phyloP scores from a whole-genome alignment of 2,113 vertebrate genomes.

The Archilochus colubris region DNA sequence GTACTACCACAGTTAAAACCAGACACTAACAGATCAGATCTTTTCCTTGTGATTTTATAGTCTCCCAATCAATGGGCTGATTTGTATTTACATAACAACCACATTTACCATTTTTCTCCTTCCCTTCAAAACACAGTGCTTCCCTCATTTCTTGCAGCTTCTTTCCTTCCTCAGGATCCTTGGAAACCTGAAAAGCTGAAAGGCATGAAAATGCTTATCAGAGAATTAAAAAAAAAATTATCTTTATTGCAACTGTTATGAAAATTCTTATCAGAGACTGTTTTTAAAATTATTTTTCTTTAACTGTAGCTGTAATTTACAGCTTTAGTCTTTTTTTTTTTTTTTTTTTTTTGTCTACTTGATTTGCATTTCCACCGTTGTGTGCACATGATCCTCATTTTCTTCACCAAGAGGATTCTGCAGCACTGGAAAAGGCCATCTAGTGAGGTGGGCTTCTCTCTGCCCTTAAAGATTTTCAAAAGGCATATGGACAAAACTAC shows the following conservation, averaged over 20 bases:
- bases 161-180: neutral
- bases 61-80: neutral
- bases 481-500: neutral
- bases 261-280: neutral
- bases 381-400: neutral
- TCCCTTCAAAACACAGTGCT: conserved; percentile 1
- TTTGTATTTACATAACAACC: neutral
- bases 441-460: neutral
- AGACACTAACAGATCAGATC: neutral
- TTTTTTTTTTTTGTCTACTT: neutral
- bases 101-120: neutral
- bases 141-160: neutral
- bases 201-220: neutral
- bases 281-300: neutral
- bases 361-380: neutral
- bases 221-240: neutral
- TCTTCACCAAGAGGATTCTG: neutral
- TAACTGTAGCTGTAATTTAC: neutral
- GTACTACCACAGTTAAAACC: neutral
- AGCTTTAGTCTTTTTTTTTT: neutral
- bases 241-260: neutral
- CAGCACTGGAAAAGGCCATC: neutral
- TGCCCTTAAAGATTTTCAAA: neutral
- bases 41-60: neutral
- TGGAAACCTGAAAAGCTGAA: conserved; percentile 38